Percentiles rank a stretch among this genome's conserved stretches.
Evolutionary conservation across 30 jellyfish, hydroid and myxozoan genomes (phyloP).

Genomic region (Clytia hemisphaerica): DNA sequence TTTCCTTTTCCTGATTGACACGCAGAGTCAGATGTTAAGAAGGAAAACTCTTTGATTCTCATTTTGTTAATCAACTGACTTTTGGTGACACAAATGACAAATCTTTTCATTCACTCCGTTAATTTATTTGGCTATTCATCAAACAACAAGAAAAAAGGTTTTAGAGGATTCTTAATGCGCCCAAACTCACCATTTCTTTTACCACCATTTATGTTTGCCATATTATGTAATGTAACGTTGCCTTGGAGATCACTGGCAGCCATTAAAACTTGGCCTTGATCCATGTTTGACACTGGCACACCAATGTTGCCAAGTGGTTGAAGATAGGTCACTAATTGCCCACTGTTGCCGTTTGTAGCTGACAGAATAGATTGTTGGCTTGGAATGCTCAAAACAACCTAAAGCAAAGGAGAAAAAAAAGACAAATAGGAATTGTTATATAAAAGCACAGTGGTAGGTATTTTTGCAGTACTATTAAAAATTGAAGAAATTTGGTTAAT

Average conservation of each 20-base stretch:
- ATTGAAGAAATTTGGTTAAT: too few relatives aligned
- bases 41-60: too few relatives aligned
- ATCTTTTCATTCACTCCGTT: too few relatives aligned
- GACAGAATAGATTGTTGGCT: slow-evolving; percentile 18
- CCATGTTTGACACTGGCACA: slow-evolving; percentile 14
- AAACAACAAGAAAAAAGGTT: neutral
- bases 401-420: neutral
- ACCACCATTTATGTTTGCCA: slow-evolving; percentile 2
- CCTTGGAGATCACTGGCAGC: slow-evolving; percentile 37
- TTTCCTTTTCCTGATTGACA: slow-evolving; percentile 28
- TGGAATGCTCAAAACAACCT: slow-evolving; percentile 42
- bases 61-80: too few relatives aligned
- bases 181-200: too few relatives aligned
- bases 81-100: too few relatives aligned
- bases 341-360: neutral
- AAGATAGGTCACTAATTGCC: slow-evolving; percentile 29
- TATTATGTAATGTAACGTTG: slow-evolving; percentile 34
- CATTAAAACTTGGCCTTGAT: slow-evolving; percentile 36
- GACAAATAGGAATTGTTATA: neutral
- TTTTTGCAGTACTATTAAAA: too few relatives aligned
- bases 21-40: too few relatives aligned
- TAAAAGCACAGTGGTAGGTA: too few relatives aligned
- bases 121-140: neutral
- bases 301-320: slow-evolving; percentile 25
- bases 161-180: neutral